Percentiles rank a stretch among this genome's conserved stretches.
Evolutionary conservation across 2,797 vertebrate species (phyloP).

Genomic region (Lepus townsendii): DNA sequence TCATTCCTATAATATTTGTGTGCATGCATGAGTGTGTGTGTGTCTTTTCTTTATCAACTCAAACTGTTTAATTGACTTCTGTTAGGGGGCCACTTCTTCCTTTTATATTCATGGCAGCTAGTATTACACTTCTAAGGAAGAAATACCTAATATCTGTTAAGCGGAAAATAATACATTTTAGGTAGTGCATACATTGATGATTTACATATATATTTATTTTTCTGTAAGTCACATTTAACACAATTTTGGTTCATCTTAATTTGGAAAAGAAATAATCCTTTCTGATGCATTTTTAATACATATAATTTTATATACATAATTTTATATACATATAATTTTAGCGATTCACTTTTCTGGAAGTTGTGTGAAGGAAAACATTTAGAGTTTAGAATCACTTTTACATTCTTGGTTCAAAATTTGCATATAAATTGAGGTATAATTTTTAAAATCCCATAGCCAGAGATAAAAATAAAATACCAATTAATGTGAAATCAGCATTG

Average conservation of each 20-base stretch:
- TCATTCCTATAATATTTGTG: neutral
- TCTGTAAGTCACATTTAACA: neutral
- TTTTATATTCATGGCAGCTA: neutral
- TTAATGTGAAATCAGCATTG: constrained; percentile 48
- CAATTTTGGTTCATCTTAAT: constrained; percentile 21
- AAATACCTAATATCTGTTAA: neutral
- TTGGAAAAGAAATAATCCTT: neutral
- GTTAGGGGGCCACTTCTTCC: neutral
- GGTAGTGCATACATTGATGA: neutral
- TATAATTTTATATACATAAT: neutral
- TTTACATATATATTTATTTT: neutral
- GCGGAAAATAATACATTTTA: neutral
- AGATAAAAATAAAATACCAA: constrained; percentile 64
- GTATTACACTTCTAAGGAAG: neutral
- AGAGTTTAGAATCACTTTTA: neutral
- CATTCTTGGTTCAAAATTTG: constrained; percentile 58
- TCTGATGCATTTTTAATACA: neutral
- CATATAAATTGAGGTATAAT: constrained; percentile 59
- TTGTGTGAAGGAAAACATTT: neutral
- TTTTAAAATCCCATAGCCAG: constrained; percentile 56
- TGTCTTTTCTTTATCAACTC: neutral
- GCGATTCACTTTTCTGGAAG: neutral
- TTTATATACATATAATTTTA: neutral
- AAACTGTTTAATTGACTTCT: neutral
- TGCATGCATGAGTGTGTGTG: neutral